Base-by-base conservation (phyloP, 2,888 invertebrate species). In the Neocrepidodera transversa region DNA sequence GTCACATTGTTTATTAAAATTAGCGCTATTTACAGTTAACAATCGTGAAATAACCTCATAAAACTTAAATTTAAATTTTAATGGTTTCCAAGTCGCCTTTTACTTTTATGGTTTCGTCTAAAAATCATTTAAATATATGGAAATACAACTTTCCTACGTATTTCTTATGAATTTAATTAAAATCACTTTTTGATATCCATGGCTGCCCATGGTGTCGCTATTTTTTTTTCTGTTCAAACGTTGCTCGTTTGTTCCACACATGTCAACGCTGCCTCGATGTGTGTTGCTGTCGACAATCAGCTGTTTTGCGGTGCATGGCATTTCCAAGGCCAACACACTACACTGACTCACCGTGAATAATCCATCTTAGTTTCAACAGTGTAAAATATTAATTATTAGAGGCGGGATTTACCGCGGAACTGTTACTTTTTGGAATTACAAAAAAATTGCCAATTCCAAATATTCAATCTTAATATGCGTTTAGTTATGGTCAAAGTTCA, bases 271-370 rank as follows among this genome's bases (percentile, higher is more conserved):
- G 38, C 17, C 17, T 38, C 13, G 17, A 38, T 35, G 35, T 35
- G 14, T 14, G 11, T 10, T 35, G 35, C 14, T 52, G 53, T 50
- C 58, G 49, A 43, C 58, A 40, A 70, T 71, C 70, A 70, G 71
- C 71, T 72, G 74, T 69, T 73, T 53, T 53, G 70, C 74, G 75
- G 76, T 76, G 73, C 69, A 72, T 73, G 73, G 73, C 71, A 72
- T 71, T 70, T 74, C 71, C 77, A 77, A 77, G 77, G 77, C 69
- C 71, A 58, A 40, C 32, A 67, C 66, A 50, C 51, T 72, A 67
- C 66, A 47, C 52, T 52, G 73, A 73, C 67, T 74, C 74, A 72
- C 62, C 60, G 59, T 59, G 67, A 55, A 28, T 51, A 30, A 17
- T 60, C 55, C 32, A 60, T 54, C 50, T 54, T 50, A 48, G 48